Conservation (phyloP, 2,888 invertebrate genomes). For the Junonia oenone region DNA sequence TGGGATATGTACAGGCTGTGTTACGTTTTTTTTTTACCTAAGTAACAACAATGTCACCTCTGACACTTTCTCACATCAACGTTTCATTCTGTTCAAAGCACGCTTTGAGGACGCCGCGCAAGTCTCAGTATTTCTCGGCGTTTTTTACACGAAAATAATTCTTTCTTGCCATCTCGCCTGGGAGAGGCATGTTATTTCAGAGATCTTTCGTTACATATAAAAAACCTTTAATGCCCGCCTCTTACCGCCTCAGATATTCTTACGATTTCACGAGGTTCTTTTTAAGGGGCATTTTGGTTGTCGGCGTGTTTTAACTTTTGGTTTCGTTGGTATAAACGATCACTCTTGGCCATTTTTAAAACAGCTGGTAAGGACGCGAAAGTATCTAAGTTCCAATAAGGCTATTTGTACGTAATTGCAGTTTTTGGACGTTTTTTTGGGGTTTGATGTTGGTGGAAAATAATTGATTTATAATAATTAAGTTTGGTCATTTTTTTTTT, state of each 20-base stretch:
- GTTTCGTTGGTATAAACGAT: too few relatives aligned
- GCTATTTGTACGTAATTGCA: too few relatives aligned
- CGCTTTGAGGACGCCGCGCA: conserved; percentile 45
- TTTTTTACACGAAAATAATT: conserved; percentile 48
- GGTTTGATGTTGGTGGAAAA: too few relatives aligned
- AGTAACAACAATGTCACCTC: conserved; percentile 12
- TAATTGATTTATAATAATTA: too few relatives aligned
- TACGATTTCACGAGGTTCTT: background rate
- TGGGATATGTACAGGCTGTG: too few relatives aligned
- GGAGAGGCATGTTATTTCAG: conserved; percentile 27
- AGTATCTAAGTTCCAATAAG: too few relatives aligned
- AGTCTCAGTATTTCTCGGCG: conserved; percentile 36
- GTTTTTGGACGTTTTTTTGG: too few relatives aligned
- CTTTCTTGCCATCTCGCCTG: conserved; percentile 39
- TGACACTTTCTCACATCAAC: conserved; percentile 15
- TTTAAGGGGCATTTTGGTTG: conserved; percentile 6
- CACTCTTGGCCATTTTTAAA: too few relatives aligned
- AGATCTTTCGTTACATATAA: conserved; percentile 11
- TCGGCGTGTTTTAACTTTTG: too few relatives aligned
- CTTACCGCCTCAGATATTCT: conserved; percentile 1
- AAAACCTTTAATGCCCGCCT: conserved; percentile 12
- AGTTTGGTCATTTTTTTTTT: too few relatives aligned
- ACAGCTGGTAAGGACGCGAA: too few relatives aligned
- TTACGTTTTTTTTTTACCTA: too few relatives aligned
- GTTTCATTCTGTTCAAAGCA: conserved; percentile 32